Evolutionary conservation across 2,113 vertebrate species (phyloP), one percentile per base, ranked within the genome.

Genomic region (Egretta garzetta): DNA sequence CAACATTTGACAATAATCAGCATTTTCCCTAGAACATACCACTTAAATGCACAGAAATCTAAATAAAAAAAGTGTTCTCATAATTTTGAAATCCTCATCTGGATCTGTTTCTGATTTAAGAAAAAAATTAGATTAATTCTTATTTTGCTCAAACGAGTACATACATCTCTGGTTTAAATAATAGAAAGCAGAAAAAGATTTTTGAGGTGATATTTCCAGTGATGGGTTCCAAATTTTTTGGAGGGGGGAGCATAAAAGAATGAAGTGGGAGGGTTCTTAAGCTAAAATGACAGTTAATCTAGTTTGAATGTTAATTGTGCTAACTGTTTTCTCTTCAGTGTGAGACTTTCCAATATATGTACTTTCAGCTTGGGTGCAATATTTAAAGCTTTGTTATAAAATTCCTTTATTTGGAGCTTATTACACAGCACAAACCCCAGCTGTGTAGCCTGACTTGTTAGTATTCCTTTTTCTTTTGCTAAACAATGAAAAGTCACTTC

Each of bases 1-100:
- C 75, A 77, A 96, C 95, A 97, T 96, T 96, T 95, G 94, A 91
- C 67, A 94, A 70, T 58, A 94, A 91, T 96, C 87, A 97, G 27
- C 70, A 71, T 86, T 93, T 93, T 90, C 67, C 77, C 84, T 94
- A 88, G 81, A 94, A 93, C 84, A 82, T 70, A 81, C 53, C 70
- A 86, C 53, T 87, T 63, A 81, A 84, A 95, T 64, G 53, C 77
- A 94, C 33, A 96, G 74, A 95, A 93, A 96, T 73, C 55, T 63
- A 93, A 93, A 92, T 67, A 4, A 81, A 90, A 90, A 55, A 87
- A 82, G 13, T 56, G 58, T 43, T 96, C 91, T 85, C 58, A 67
- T 87, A 87, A 97, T 96, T 97, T 64, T 81, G 43, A 97, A 96
- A 88, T 94, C 41, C 63, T 94, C 73, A 80, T 80, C 53, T 93